A percentile compares a stretch with the other conserved stretches of the same genome.
Evolutionary conservation across 2,888 invertebrate genomes (phyloP).

Genomic region (Drosophila colorata): DNA sequence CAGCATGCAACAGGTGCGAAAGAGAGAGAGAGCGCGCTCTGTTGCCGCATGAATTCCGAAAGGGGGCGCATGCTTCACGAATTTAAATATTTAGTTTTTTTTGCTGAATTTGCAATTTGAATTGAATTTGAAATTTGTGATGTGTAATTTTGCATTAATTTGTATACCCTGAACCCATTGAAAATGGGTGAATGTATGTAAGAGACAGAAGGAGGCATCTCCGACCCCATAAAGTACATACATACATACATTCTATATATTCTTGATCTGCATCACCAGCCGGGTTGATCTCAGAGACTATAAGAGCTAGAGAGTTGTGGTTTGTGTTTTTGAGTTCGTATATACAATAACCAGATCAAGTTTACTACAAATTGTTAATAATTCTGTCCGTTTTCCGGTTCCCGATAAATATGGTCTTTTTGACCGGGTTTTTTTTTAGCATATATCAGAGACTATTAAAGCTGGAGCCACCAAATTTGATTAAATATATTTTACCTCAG

Average conservation of each 20-base stretch:
- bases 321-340: too few species aligned
- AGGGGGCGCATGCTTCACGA: slow-evolving; percentile 32
- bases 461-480: too few species aligned
- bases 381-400: too few species aligned
- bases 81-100: neutral
- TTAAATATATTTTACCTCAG: too few species aligned
- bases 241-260: too few species aligned
- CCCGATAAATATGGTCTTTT: too few species aligned
- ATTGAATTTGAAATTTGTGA: slow-evolving; percentile 10
- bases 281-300: too few species aligned
- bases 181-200: neutral
- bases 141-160: neutral
- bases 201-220: neutral
- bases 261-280: neutral
- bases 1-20: slow-evolving; percentile 27
- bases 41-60: slow-evolving; percentile 18
- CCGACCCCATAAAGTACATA: neutral
- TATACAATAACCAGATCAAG: too few species aligned
- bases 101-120: slow-evolving; percentile 9
- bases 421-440: too few species aligned
- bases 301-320: too few species aligned
- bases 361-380: too few species aligned
- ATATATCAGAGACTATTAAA: too few species aligned
- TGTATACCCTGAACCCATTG: neutral
- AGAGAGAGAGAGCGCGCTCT: slow-evolving; percentile 13